Evolutionary conservation across 2,797 vertebrate species (phyloP), one percentile per base, ranked within the genome.

Genomic region (Chloroceryle inda): DNA sequence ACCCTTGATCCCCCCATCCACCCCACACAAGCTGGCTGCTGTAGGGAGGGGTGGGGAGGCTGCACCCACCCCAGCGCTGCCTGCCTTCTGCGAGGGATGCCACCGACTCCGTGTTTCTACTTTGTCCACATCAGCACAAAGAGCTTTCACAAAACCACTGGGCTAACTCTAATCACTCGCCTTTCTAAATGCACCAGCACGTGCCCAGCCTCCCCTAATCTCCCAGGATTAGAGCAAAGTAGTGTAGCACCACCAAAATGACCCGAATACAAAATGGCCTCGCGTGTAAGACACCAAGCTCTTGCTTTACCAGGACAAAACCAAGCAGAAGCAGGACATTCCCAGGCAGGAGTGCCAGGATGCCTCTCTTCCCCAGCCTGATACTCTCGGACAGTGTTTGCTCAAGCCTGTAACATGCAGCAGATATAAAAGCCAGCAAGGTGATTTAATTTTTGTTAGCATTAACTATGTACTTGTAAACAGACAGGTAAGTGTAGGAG

Each of bases 131-230:
- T 68, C 92, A 94, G 80, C 89, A 92, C 89, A 95, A 96, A 94
- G 84, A 86, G 86, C 91, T 86, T 81, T 93, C 84, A 96, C 74
- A 94, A 93, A 94, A 96, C 67, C 53, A 62, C 84, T 5, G 4
- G 23, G 87, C 81, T 91, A 87, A 94, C 91, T 92, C 92, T 96
- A 95, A 97, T 96, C 78, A 47, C 94, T 82, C 2, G 47, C 91
- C 86, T 97, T 92, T 95, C 85, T 94, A 87, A 95, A 94, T 73
- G 92, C 92, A 78, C 59, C 92, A 94, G 94, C 95, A 94, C 84
- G 78, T 96, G 96, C 91, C 89, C 81, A 72, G 84, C 89, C 67
- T 79, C 72, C 75, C 91, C 78, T 96, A 95, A 87, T 95, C 94
- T 92, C 94, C 86, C 75, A 87, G 91, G 91, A 95, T 94, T 97